Evolutionary conservation across 2,113 vertebrate genomes (phyloP), one percentile per base, ranked within the genome.

Genomic region (Ammodytes marinus): DNA sequence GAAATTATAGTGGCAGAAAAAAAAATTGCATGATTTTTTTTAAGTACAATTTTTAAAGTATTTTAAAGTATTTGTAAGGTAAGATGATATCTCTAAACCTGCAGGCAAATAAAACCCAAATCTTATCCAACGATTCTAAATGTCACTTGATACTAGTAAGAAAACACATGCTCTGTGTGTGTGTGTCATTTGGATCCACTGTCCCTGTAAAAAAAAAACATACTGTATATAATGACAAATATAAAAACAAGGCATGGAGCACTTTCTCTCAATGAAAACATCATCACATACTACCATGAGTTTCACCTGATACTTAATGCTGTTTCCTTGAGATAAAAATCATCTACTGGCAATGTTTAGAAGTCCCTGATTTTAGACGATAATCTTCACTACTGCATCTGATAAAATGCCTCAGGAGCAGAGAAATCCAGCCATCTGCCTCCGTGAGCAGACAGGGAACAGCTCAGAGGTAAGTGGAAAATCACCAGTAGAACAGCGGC

Each of bases 331-430:
- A 46, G 69, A 37, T 70, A 37, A 57, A 71, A 47, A 35, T 1
- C 27, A 27, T 2, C 8, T 14, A 4, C 11, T 4, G 2, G 37
- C 8, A 10, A 12, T 8, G 8, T 58, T 39, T 70, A 6, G 43
- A 72, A 35, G n/a, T 8, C 17, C 10, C 42, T 6, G 14, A 42
- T 55, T 27, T 19, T 12, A 5, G 40, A 63, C 17, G n/a, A 60
- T 39, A 4, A n/a, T 57, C 7, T 19, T 19, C 46, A 8, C 42
- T 10, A 8, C 8, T 55, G 64, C 3, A n/a, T 42, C 40, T 83
- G 45, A 52, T 69, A 43, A 81, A 57, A 82, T 14, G 49, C 10
- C 46, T 8, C 61, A 49, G 49, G 42, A 40, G 55, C 52, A 4
- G 78, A 53, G 7, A 4, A 27, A 27, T 27, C 2, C 3, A 39